These are phyloP conservation scores for Ostrea edulis DNA, from an alignment of 1,140 invertebrate species.

Conservation along the genomic window DNA sequence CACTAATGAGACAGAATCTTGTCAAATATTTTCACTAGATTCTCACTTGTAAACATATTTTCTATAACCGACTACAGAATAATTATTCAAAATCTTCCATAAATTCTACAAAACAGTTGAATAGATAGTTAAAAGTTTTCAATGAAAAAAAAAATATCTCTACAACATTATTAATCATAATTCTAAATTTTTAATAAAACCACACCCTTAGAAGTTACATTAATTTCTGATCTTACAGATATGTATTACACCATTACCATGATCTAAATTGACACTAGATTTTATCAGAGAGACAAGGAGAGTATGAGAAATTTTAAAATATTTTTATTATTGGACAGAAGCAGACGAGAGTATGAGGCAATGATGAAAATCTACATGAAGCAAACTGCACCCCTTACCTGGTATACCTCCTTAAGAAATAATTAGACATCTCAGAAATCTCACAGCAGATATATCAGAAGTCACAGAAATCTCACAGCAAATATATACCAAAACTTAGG, in stretches of 20 bases:
- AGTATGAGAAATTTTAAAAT: neutral
- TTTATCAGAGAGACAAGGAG: neutral
- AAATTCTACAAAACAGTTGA: too few relatives aligned
- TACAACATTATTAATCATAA: neutral
- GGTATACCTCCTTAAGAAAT: constrained; percentile 35
- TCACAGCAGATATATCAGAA: neutral
- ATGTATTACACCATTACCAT: neutral
- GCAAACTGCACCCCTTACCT: constrained; percentile 38
- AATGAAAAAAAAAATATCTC: neutral
- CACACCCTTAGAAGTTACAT: constrained; percentile 6
- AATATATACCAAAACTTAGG: neutral
- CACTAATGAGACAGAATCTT: too few relatives aligned
- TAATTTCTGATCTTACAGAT: neutral
- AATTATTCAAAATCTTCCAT: too few relatives aligned
- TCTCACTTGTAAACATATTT: too few relatives aligned
- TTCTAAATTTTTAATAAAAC: neutral
- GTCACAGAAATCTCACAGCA: neutral
- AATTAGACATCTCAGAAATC: constrained; percentile 18
- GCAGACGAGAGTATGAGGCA: neutral
- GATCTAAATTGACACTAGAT: neutral
- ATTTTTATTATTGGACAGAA: neutral
- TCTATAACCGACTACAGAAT: too few relatives aligned
- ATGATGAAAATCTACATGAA: constrained; percentile 29
- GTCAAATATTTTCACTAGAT: too few relatives aligned
- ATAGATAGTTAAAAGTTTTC: neutral